phyloP scores from a whole-genome alignment of 30 jellyfish, hydroid and myxozoan species.

The Hydractinia echinata region DNA sequence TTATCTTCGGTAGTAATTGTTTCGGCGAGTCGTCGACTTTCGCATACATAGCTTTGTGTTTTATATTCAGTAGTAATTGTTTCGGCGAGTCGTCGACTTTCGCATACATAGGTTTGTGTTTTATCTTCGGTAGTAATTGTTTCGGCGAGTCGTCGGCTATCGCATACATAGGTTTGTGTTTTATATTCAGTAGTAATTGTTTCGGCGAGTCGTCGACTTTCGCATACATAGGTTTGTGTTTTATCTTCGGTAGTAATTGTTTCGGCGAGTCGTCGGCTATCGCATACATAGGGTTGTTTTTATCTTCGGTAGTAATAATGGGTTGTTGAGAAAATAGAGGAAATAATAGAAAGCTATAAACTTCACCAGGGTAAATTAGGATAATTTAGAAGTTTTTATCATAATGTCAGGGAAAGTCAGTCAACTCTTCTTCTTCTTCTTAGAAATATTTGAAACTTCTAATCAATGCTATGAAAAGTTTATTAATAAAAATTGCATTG shows the following conservation, averaged over 20 bases:
- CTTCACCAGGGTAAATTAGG: no score
- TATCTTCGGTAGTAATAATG: no score
- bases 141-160: not conserved
- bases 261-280: not conserved
- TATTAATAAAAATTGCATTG: no score
- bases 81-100: not conserved
- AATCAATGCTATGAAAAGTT: no score
- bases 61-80: not conserved
- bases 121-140: not conserved
- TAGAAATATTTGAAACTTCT: no score
- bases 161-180: slow-evolving; percentile 46
- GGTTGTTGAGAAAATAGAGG: no score
- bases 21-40: not conserved
- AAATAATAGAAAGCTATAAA: no score
- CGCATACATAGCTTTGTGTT: slow-evolving; percentile 7
- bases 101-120: slow-evolving; percentile 46
- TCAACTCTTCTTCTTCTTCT: no score
- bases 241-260: not conserved
- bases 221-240: slow-evolving; percentile 46
- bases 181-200: not conserved
- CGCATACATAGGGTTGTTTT: no score
- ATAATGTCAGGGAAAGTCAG: no score
- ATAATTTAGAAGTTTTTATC: no score
- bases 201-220: not conserved
- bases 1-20: not conserved